These are phyloP conservation scores for Dicrurus megarhynchus DNA, from an alignment of 2,113 vertebrate species.

Conservation along the genomic window DNA sequence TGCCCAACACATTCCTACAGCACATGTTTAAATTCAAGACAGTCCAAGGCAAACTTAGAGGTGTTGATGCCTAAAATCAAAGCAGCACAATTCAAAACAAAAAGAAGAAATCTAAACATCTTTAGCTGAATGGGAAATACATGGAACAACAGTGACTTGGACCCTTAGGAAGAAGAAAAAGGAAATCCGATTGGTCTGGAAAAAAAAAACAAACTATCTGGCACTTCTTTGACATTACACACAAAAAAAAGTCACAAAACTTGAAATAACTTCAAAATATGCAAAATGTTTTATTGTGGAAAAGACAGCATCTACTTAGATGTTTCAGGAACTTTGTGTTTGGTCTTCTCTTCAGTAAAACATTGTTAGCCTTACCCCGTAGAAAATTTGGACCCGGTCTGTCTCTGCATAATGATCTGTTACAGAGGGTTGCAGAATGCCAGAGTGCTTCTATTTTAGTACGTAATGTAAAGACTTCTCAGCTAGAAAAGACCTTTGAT, in stretches of 20 bases:
- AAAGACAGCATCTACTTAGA: not conserved
- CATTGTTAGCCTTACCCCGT: not conserved
- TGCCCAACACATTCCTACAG: not conserved
- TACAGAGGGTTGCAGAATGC: not conserved
- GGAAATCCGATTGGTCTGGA: not conserved
- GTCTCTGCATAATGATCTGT: not conserved
- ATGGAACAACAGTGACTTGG: not conserved
- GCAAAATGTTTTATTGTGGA: not conserved
- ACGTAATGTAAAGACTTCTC: not conserved
- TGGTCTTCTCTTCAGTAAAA: constrained; percentile 14
- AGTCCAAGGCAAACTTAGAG: not conserved
- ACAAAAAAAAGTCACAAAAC: not conserved
- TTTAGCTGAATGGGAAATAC: not conserved
- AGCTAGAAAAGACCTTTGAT: constrained; percentile 16
- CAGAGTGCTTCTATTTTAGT: constrained; percentile 28
- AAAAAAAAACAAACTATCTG: not conserved
- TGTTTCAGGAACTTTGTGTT: not conserved
- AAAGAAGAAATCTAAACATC: not conserved
- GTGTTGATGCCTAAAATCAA: not conserved
- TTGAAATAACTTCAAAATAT: not conserved
- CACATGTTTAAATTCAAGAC: not conserved
- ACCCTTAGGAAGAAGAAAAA: not conserved
- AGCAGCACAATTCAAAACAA: not conserved
- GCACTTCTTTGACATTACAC: not conserved
- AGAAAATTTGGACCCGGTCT: not conserved